Evolutionary conservation across 2,888 invertebrate genomes (phyloP), one percentile per base, ranked within the genome.

Genomic region (Drosophila suboccidentalis): DNA sequence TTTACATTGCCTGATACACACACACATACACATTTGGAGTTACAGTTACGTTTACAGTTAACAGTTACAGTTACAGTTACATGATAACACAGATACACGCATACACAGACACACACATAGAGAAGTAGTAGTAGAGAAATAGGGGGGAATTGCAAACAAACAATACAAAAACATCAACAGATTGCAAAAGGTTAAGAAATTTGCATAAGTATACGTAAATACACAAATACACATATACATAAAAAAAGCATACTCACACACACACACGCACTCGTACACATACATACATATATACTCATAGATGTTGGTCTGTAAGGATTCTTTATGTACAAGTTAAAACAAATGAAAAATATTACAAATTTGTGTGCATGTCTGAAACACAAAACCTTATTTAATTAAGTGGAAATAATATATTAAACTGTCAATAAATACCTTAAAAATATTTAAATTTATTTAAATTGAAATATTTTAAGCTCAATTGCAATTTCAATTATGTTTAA

Each of bases 1-100:
- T 96, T 96, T 44, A 95, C 95, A 87, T 94, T 94, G 84, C 96
- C 96, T 96, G 94, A 67, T 60, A 70, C 22, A 22, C 64, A 74
- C 49, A 67, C 49, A 67, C 50, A 71, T 58, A 58, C 64, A 75
- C 68, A 78, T 55, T 34, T 57, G 49, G 39, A 41, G 64, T 63
- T 64, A 87, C 71, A 78, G 64, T 71, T 57, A 67, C 67, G 55
- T 26, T 50, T 60, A 67, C 59, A 54, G 74, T 72, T 51, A 54
- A 53, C 13, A 54, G 49, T 62, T 49, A 32, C 49, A 32, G 15
- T 51, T 11, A 46, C 41, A 44, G n/a, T 50, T 19, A 57, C 26
- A 50, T 46, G 60, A 67, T 44, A 71, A 46, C 38, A 53, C 53
- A 43, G 55, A 61, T 47, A 71, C 47, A 71, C 62, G 65, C 58